A percentile compares a stretch with the other conserved stretches of the same genome.
These are phyloP conservation scores for Periphyllus acericola DNA, from an alignment of 2,888 invertebrate species.

Conservation along the genomic window DNA sequence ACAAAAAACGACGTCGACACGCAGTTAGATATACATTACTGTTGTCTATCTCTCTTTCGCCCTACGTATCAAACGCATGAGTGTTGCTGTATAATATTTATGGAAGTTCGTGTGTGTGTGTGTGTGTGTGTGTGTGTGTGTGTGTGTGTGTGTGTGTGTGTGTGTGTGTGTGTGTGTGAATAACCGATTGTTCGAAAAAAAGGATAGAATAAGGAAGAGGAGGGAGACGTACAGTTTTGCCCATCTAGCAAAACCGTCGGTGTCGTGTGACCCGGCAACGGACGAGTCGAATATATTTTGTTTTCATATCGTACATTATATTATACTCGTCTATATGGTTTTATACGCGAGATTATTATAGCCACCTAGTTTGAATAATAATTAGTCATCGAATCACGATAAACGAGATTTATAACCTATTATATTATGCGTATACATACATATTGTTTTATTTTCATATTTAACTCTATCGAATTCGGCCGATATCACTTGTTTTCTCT, in stretches of 20 bases:
- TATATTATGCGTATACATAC: not conserved
- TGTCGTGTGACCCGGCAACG: not conserved
- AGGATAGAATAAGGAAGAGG: not conserved
- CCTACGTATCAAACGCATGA: not conserved
- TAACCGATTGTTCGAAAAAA: not conserved
- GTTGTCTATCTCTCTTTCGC: not conserved
- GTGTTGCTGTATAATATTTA: not conserved
- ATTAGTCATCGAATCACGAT: not conserved
- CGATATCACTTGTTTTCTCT: not conserved
- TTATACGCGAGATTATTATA: not conserved
- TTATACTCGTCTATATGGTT: not conserved
- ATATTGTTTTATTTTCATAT: not conserved
- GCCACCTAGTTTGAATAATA: not conserved
- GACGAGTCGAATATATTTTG: not conserved
- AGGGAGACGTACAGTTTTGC: not conserved
- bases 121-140: not conserved
- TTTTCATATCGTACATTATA: not conserved
- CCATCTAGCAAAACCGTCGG: not conserved
- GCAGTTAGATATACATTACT: not conserved
- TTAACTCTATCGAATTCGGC: not conserved
- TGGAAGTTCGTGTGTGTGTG: not conserved
- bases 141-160: too few relatives aligned
- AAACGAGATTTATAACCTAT: not conserved
- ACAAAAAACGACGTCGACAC: conserved; percentile 10
- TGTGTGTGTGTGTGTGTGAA: too few relatives aligned